Conservation (phyloP, 2,888 invertebrate species). For the Selenia dentaria region DNA sequence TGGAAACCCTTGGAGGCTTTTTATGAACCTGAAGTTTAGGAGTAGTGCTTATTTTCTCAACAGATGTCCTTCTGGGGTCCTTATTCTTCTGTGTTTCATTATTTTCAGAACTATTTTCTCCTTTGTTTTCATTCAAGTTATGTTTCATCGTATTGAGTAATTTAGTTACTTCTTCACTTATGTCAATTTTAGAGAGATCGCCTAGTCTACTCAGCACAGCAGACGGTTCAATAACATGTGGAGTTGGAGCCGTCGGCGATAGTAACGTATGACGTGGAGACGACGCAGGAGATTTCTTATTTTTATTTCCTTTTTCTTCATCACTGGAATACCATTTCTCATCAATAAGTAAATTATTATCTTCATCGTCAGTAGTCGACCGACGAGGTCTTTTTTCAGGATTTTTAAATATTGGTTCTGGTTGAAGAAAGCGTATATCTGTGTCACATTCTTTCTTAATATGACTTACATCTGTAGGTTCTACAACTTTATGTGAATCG, state of each 20-base stretch:
- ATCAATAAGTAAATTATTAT: conserved; percentile 83
- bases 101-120: conserved; percentile 47
- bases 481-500: conserved; percentile 51
- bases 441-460: conserved; percentile 66
- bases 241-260: conserved; percentile 64
- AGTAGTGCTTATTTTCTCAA: conserved; percentile 57
- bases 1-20: conserved; percentile 76
- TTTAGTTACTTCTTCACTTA: conserved; percentile 89
- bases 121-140: conserved; percentile 67
- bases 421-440: conserved; percentile 75
- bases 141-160: conserved; percentile 86
- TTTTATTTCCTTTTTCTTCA: conserved; percentile 85
- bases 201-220: conserved; percentile 86
- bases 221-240: conserved; percentile 80
- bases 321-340: conserved; percentile 93
- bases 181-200: conserved; percentile 89
- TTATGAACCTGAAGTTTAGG: conserved; percentile 45
- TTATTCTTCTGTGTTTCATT: conserved; percentile 56
- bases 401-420: conserved; percentile 76
- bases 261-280: conserved; percentile 60
- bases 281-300: conserved; percentile 59
- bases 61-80: conserved; percentile 70
- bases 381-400: conserved; percentile 73
- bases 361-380: conserved; percentile 84
- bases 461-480: conserved; percentile 44